Evolutionary conservation across 2,888 invertebrate species (phyloP).

Genomic region (Drosophila monieri): DNA sequence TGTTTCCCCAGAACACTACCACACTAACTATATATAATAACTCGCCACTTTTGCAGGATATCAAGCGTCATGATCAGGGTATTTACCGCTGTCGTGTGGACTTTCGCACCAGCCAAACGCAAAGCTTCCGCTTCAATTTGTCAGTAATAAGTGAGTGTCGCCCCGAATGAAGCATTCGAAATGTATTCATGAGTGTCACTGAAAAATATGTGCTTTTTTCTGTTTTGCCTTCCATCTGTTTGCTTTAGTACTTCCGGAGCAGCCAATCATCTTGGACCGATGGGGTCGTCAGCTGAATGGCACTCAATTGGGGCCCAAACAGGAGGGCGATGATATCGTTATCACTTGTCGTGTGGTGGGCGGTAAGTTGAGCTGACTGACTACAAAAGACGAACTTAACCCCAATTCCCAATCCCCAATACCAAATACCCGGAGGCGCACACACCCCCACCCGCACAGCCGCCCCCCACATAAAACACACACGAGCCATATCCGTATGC

Average conservation of each 20-base stretch:
- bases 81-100: conserved; percentile 95
- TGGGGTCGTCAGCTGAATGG: conserved; percentile 93
- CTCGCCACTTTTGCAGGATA: conserved; percentile 85
- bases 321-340: conserved; percentile 93
- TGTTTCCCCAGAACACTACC: conserved; percentile 47
- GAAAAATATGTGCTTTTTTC: conserved; percentile 17
- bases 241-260: conserved; percentile 92
- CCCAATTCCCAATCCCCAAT: conserved; percentile 48
- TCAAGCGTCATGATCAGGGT: conserved; percentile 94
- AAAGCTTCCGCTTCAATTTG: conserved; percentile 94
- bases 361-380: conserved; percentile 86
- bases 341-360: conserved; percentile 94
- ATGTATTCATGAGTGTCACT: conserved; percentile 28
- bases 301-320: conserved; percentile 91
- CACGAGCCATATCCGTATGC: conserved; percentile 67
- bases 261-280: conserved; percentile 92
- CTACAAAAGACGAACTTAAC: conserved; percentile 53
- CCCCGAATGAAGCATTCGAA: conserved; percentile 34
- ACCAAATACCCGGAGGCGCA: conserved; percentile 11
- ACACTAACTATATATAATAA: conserved; percentile 48
- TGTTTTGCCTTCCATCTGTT: conserved; percentile 19
- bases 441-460: neutral
- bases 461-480: conserved; percentile 15
- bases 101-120: conserved; percentile 94
- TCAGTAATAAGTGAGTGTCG: conserved; percentile 93